Conservation (phyloP, 1,140 invertebrate species). For the Rhagoletis pomonella region DNA sequence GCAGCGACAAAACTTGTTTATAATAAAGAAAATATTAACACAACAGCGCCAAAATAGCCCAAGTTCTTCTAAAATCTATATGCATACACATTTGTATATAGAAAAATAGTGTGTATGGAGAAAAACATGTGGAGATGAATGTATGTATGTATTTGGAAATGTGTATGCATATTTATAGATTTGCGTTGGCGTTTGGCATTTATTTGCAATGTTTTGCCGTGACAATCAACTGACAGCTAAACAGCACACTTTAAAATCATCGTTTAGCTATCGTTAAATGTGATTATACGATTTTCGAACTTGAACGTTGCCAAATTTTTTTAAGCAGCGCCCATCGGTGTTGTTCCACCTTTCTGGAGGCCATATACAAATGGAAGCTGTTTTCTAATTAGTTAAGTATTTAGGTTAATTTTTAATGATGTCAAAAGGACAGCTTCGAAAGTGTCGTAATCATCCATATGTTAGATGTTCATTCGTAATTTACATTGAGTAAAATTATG, state of each 20-base stretch:
- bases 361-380: too few relatives aligned
- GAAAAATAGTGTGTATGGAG: neutral
- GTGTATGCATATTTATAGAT: neutral
- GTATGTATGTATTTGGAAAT: neutral
- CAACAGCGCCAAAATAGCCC: neutral
- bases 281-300: slow-evolving; percentile 7
- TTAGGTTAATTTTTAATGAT: too few relatives aligned
- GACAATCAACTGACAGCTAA: slow-evolving; percentile 45
- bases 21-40: slow-evolving; percentile 42
- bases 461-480: neutral
- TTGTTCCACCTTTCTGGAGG: too few relatives aligned
- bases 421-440: too few relatives aligned
- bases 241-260: slow-evolving; percentile 35
- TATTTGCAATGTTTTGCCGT: slow-evolving; percentile 36
- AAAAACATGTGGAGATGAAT: neutral
- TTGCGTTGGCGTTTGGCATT: slow-evolving; percentile 22
- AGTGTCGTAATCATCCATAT: too few relatives aligned
- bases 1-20: slow-evolving; percentile 20
- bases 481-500: too few relatives aligned
- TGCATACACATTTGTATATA: neutral
- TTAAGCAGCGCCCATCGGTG: too few relatives aligned
- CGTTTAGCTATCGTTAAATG: slow-evolving; percentile 30
- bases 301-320: neutral
- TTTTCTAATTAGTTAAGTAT: too few relatives aligned
- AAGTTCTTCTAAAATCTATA: neutral